These are phyloP conservation scores for Lophotriccus pileatus DNA, from an alignment of 2,797 vertebrate genomes.

Conservation along the genomic window DNA sequence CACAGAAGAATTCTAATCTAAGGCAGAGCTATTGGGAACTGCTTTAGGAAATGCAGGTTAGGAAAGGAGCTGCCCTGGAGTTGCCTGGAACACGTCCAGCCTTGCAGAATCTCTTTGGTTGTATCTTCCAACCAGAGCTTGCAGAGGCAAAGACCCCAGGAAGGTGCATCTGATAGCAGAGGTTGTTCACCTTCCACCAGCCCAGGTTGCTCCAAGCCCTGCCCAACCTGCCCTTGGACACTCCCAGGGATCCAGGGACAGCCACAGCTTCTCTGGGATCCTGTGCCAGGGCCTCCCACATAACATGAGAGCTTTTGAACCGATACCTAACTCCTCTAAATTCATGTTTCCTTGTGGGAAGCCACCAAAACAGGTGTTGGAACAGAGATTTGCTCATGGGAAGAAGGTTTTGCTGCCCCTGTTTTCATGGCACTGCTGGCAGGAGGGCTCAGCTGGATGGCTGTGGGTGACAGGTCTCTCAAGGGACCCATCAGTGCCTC, in stretches of 20 bases:
- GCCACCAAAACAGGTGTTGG: neutral
- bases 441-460: neutral
- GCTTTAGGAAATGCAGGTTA: neutral
- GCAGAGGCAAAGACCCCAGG: neutral
- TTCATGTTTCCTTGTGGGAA: neutral
- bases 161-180: neutral
- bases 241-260: too few species aligned
- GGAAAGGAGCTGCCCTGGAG: neutral
- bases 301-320: rapidly evolving
- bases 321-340: neutral
- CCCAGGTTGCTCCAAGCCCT: too few species aligned
- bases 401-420: rapidly evolving
- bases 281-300: neutral
- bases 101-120: neutral
- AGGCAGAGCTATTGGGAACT: neutral
- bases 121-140: rapidly evolving
- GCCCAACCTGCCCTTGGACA: too few species aligned
- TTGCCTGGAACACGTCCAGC: neutral
- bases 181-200: neutral
- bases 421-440: rapidly evolving
- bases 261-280: too few species aligned
- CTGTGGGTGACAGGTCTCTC: rapidly evolving
- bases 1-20: neutral
- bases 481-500: rapidly evolving
- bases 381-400: neutral